phyloP scores from a whole-genome alignment of 1,140 invertebrate genomes.

The Maconellicoccus hirsutus region DNA sequence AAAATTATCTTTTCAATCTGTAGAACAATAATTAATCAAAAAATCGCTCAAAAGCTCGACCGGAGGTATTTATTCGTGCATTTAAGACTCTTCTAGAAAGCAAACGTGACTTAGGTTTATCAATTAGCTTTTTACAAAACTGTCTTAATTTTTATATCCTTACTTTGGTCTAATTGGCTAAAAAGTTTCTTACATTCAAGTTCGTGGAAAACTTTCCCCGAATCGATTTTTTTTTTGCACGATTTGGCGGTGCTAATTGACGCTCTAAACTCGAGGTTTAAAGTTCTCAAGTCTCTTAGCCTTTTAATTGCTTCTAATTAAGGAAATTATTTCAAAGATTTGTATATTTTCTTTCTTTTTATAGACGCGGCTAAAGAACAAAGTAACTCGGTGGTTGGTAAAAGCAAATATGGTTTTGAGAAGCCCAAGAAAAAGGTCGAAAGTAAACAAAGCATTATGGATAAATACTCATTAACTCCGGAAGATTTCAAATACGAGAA shows the following conservation, averaged over 20 bases:
- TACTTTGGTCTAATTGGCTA: background rate
- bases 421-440: constrained; percentile 21
- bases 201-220: background rate
- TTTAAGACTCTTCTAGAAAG: background rate
- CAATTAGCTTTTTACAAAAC: background rate
- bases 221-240: background rate
- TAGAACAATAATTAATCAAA: too few species aligned
- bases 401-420: background rate
- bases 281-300: background rate
- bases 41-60: too few species aligned
- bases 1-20: too few species aligned
- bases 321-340: background rate
- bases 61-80: too few species aligned
- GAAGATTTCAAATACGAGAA: constrained; percentile 68
- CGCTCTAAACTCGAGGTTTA: background rate
- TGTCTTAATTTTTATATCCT: background rate
- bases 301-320: background rate
- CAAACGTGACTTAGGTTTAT: background rate
- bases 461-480: constrained; percentile 51
- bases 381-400: background rate
- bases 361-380: background rate
- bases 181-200: background rate
- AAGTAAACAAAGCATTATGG: constrained; percentile 25
- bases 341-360: background rate
- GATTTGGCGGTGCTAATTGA: background rate